Base-by-base conservation (phyloP, 37 sponge, comb jelly and placozoan genomes). In the Beroe ovata region DNA sequence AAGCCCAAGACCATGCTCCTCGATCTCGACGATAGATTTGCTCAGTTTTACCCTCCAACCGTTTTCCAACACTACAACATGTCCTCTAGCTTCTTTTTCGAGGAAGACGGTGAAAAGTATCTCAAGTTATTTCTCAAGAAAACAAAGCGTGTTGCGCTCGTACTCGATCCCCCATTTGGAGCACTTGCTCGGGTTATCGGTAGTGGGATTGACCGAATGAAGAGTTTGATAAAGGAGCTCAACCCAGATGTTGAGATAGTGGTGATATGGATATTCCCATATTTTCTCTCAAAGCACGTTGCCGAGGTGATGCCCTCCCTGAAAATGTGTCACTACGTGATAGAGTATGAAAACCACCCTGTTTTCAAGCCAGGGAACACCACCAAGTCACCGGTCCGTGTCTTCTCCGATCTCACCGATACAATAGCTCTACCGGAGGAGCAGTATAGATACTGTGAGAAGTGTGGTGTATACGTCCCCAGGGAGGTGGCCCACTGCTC, bases 271-370 rank as follows among this genome's bases (percentile, higher is more conserved):
- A 77, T 77, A 8, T 77, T 77, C 84, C 84, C 84, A 2, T 40
- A 77, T 20, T 77, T 77, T 26, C 84, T 77, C 8, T 42, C 84
- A 0, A 77, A 77, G 28, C 84, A 77, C 47, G 33, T 77, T 8
- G 26, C 84, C 20, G 84, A 77, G 41, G 84, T 77, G 8, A 23
- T 21, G 28, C 84, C 84, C n/a, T 6, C n/a, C 28, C 47, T 77
- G 8, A 77, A 77, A 29, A 77, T 77, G 84, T 77, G 84, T 40
- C 84, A 77, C 84, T 77, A 22, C 47, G 33, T 77, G n/a, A 35
- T 77, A 1, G 84, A 77, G 84, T 77, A 77, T 20, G 84, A 77
- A 54, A 77, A 77, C 84, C 84, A 77, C 21, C 84, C 84, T 20
- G 84, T 77, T 1, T 77, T 77, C 84, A 77, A 77, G 28, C 26